Evolutionary conservation across 37 sponge, comb jelly and placozoan genomes (phyloP).

Genomic region (Dysidea cf. avara): DNA sequence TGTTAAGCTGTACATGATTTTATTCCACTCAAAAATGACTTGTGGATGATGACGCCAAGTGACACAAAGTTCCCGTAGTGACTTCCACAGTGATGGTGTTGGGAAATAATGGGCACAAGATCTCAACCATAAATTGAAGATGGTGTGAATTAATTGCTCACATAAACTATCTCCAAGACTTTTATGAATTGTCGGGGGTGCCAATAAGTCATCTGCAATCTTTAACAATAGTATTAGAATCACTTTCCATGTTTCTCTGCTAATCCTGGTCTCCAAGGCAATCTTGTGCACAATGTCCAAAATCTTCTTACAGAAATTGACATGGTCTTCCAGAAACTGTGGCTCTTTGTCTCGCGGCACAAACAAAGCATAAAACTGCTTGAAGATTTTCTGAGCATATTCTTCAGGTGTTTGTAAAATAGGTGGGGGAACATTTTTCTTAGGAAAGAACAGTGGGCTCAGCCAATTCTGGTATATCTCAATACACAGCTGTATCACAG

Average conservation of each 20-base stretch:
- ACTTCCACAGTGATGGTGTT: conserved; percentile 78
- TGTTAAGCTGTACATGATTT: conserved; percentile 57
- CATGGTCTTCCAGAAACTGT: conserved; percentile 34
- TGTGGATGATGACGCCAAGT: conserved; percentile 79
- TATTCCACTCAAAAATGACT: conserved; percentile 70
- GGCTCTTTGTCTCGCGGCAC: conserved; percentile 15
- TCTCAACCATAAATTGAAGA: conserved; percentile 75
- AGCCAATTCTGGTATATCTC: conserved; percentile 79
- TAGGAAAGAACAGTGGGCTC: conserved; percentile 18
- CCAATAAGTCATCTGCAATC: conserved; percentile 46
- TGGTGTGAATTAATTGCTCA: conserved; percentile 42
- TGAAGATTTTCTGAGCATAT: conserved; percentile 54
- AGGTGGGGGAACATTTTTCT: conserved; percentile 51
- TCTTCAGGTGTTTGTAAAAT: conserved; percentile 42
- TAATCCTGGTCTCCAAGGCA: conserved; percentile 8
- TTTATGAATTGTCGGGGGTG: conserved; percentile 50
- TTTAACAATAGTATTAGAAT: conserved; percentile 45
- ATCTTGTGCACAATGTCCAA: conserved; percentile 37
- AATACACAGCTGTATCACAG: conserved; percentile 38
- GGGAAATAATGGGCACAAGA: conserved; percentile 67
- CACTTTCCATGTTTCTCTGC: conserved; percentile 50
- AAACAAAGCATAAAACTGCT: conserved; percentile 56
- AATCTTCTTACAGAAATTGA: conserved; percentile 47
- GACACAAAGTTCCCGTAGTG: conserved; percentile 61
- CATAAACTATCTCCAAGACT: conserved; percentile 58